Evolutionary conservation across 2,113 vertebrate genomes (phyloP).

Genomic region (Ceuthmochares aereus): DNA sequence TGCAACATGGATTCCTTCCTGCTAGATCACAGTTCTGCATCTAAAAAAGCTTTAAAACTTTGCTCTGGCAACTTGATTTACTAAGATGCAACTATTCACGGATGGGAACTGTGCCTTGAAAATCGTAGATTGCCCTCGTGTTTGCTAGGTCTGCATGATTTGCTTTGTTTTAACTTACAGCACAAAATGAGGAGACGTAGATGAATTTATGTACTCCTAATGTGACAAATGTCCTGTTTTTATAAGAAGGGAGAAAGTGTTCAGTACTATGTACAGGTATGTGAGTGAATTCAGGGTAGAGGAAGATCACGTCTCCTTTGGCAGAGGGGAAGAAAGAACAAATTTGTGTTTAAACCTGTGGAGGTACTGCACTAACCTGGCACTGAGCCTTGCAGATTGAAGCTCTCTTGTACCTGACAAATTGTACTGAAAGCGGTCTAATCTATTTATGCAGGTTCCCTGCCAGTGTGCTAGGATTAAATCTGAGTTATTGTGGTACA

Average conservation of each 20-base stretch:
- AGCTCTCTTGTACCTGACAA: not conserved
- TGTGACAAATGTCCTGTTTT: not conserved
- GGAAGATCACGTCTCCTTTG: not conserved
- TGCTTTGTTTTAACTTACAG: not conserved
- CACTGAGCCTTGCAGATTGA: not conserved
- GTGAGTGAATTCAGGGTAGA: not conserved
- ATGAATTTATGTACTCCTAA: not conserved
- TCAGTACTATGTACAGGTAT: not conserved
- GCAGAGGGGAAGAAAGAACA: not conserved
- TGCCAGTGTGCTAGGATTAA: not conserved
- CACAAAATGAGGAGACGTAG: no score
- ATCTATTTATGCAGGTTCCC: slow-evolving; percentile 6
- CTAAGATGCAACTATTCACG: not conserved
- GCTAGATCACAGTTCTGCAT: not conserved
- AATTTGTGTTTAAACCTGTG: not conserved
- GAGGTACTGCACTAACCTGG: not conserved
- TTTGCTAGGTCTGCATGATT: not conserved
- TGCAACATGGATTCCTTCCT: not conserved
- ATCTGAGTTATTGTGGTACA: not conserved
- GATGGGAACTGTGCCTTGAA: not conserved
- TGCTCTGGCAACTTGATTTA: not conserved
- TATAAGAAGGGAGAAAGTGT: not conserved
- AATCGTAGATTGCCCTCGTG: not conserved
- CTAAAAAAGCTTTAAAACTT: not conserved
- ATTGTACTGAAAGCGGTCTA: not conserved